Percentiles rank a stretch among this genome's conserved stretches.
phyloP scores from a whole-genome alignment of 1,140 invertebrate species.

The Drosophila subpulchrella region DNA sequence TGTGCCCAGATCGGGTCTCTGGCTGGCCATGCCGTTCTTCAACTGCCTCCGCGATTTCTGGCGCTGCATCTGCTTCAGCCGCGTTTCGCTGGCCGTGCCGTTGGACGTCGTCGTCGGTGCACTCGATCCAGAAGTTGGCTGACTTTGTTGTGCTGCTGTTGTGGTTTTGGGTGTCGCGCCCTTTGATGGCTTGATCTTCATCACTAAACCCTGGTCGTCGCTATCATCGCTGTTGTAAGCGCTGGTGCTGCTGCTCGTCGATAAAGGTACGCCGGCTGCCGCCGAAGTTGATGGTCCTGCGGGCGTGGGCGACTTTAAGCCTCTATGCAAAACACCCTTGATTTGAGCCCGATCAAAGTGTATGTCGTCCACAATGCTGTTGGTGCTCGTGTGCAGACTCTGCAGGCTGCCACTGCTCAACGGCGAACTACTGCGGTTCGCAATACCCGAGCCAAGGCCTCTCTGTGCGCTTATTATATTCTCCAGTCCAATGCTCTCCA shows the following conservation, averaged over 20 bases:
- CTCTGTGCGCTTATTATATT: slow-evolving; percentile 87
- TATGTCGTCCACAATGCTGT: slow-evolving; percentile 82
- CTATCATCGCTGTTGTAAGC: slow-evolving; percentile 75
- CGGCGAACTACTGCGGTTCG: slow-evolving; percentile 86
- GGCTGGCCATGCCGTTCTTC: slow-evolving; percentile 84
- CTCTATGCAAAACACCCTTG: slow-evolving; percentile 73
- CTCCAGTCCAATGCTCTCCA: slow-evolving; percentile 89
- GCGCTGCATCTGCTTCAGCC: slow-evolving; percentile 77
- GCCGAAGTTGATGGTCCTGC: slow-evolving; percentile 12
- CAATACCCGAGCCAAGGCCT: slow-evolving; percentile 73
- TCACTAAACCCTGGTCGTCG: slow-evolving; percentile 68
- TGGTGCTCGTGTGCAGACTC: slow-evolving; percentile 85
- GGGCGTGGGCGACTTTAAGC: slow-evolving; percentile 63
- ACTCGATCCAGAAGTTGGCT: slow-evolving; percentile 21
- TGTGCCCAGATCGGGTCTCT: slow-evolving; percentile 84
- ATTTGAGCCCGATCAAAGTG: slow-evolving; percentile 82
- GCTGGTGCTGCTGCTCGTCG: slow-evolving; percentile 54
- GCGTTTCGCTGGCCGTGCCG: slow-evolving; percentile 85
- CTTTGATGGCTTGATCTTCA: slow-evolving; percentile 48
- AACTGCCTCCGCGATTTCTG: slow-evolving; percentile 77
- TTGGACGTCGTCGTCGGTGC: slow-evolving; percentile 31
- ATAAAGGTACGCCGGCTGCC: background rate
- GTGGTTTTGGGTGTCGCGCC: slow-evolving; percentile 24
- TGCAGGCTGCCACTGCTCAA: slow-evolving; percentile 89
- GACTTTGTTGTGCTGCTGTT: slow-evolving; percentile 38